phyloP scores from a whole-genome alignment of 2,797 vertebrate species.

The Trachops cirrhosus region DNA sequence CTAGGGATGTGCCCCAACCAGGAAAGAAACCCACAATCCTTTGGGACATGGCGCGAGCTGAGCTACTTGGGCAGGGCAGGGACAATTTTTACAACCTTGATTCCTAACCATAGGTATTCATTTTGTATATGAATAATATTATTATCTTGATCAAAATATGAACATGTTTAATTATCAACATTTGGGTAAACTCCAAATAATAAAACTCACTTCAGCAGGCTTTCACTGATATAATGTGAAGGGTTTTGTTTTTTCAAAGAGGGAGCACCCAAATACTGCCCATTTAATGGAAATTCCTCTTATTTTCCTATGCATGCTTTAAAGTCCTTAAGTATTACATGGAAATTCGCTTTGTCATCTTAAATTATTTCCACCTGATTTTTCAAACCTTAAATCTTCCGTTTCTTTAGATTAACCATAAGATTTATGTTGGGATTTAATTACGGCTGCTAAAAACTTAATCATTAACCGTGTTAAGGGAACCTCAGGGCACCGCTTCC shows the following conservation, averaged over 20 bases:
- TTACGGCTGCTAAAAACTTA: neutral
- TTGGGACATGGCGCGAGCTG: neutral
- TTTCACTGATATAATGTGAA: neutral
- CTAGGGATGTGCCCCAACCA: rapidly evolving
- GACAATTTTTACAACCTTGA: neutral
- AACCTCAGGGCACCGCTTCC: neutral
- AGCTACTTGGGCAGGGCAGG: too few species aligned
- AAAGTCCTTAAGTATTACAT: neutral
- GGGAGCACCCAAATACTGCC: neutral
- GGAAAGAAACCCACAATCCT: neutral
- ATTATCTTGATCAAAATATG: neutral
- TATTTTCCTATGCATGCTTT: neutral
- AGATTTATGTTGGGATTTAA: neutral
- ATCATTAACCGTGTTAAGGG: neutral
- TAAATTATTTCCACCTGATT: neutral
- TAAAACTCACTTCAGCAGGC: neutral
- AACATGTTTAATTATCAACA: neutral
- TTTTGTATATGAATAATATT: neutral
- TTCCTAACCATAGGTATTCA: neutral
- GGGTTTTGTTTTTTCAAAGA: neutral
- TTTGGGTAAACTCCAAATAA: neutral
- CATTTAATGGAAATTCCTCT: neutral
- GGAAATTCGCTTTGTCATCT: neutral
- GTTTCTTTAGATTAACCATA: neutral
- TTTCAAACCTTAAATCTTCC: neutral